phyloP scores from a whole-genome alignment of 2,888 invertebrate genomes.

The Cryptocephalus primarius region DNA sequence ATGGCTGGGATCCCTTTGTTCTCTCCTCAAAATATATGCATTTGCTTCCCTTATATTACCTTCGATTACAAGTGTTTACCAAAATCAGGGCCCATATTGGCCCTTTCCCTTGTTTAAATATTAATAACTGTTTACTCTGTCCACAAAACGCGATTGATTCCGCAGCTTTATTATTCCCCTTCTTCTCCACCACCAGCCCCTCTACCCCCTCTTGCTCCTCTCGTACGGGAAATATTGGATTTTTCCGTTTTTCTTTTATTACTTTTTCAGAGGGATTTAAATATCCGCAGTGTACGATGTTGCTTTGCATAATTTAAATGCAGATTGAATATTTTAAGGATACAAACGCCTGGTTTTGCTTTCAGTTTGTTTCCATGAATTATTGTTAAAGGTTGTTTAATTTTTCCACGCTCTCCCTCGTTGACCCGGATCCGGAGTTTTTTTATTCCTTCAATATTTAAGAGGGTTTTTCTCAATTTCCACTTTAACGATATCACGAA shows the following conservation, averaged over 20 bases:
- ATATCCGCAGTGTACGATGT: too few relatives aligned
- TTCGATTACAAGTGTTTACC: background rate
- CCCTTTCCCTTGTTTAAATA: slow-evolving; percentile 20
- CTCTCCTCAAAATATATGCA: background rate
- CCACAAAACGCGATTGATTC: slow-evolving; percentile 29
- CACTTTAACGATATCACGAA: too few relatives aligned
- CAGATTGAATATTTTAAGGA: too few relatives aligned
- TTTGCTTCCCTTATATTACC: background rate
- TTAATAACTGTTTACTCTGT: slow-evolving; percentile 25
- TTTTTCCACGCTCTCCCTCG: too few relatives aligned
- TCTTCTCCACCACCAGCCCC: slow-evolving; percentile 17
- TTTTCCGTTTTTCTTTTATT: slow-evolving; percentile 17
- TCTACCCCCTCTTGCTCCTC: slow-evolving; percentile 21
- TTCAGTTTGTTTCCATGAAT: too few relatives aligned
- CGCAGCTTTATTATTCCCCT: slow-evolving; percentile 25
- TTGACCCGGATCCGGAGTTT: too few relatives aligned
- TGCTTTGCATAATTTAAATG: too few relatives aligned
- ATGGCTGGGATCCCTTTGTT: background rate
- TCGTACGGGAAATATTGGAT: slow-evolving; percentile 16
- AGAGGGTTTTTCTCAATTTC: too few relatives aligned
- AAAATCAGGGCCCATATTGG: too few relatives aligned
- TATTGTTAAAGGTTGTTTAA: too few relatives aligned
- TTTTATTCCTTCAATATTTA: too few relatives aligned
- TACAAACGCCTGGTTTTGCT: too few relatives aligned
- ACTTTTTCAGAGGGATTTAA: slow-evolving; percentile 8